These are phyloP conservation scores for Spisula solida DNA, from an alignment of 2,888 invertebrate species.

Conservation along the genomic window DNA sequence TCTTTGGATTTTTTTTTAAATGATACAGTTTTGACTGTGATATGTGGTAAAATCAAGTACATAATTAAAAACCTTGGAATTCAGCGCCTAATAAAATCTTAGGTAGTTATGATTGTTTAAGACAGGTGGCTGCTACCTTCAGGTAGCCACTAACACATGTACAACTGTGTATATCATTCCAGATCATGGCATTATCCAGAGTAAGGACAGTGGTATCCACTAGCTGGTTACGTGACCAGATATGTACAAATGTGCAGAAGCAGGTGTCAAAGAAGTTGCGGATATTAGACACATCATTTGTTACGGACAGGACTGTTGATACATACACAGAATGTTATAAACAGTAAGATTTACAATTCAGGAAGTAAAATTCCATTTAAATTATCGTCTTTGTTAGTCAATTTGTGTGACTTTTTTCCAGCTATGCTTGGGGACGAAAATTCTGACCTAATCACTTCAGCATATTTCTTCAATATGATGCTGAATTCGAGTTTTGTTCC, in stretches of 20 bases:
- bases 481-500: too few species aligned
- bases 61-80: not conserved
- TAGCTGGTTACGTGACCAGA: slow-evolving; percentile 74
- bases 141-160: not conserved
- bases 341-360: slow-evolving; percentile 65
- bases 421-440: too few species aligned
- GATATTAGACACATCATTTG: slow-evolving; percentile 76
- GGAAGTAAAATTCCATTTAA: too few species aligned
- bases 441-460: too few species aligned
- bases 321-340: slow-evolving; percentile 74
- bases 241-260: slow-evolving; percentile 52
- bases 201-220: slow-evolving; percentile 73
- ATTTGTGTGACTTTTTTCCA: too few species aligned
- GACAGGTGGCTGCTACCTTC: not conserved
- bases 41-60: not conserved
- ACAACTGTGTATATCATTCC: not conserved
- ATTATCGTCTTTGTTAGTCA: too few species aligned
- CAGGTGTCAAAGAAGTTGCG: slow-evolving; percentile 56
- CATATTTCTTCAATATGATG: too few species aligned
- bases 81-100: not conserved
- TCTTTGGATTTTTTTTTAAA: too few species aligned
- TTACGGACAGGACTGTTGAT: slow-evolving; percentile 69
- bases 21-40: not conserved
- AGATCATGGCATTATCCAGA: slow-evolving; percentile 57
- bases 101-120: not conserved